Evolutionary conservation across 2,888 invertebrate species (phyloP).

Genomic region (Corbicula japonica): DNA sequence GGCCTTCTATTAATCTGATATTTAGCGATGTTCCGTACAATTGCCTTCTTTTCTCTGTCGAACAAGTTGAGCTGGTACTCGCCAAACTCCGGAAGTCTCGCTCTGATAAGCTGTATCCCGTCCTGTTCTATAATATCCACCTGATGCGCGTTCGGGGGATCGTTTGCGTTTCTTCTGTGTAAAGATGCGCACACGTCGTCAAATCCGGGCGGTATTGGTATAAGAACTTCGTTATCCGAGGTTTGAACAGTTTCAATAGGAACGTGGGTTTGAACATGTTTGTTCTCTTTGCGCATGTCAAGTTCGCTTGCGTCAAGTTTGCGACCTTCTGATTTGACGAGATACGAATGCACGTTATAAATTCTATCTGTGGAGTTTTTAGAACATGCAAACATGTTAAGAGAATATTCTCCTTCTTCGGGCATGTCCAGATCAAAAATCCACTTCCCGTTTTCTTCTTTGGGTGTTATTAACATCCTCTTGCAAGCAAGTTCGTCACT

Average conservation of each 20-base stretch:
- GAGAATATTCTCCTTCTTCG: conserved; percentile 81
- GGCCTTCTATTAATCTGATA: conserved; percentile 81
- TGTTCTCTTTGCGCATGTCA: conserved; percentile 61
- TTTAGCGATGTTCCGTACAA: conserved; percentile 77
- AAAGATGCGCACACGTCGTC: conserved; percentile 78
- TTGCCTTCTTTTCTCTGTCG: conserved; percentile 69
- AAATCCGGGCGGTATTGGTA: conserved; percentile 77
- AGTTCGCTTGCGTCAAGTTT: conserved; percentile 59
- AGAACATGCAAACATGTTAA: conserved; percentile 81
- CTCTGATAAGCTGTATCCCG: conserved; percentile 74
- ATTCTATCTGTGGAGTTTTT: conserved; percentile 74
- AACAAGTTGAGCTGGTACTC: conserved; percentile 83
- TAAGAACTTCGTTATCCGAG: conserved; percentile 79
- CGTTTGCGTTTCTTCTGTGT: conserved; percentile 80
- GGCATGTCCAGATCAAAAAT: conserved; percentile 82
- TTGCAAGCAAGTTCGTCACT: conserved; percentile 74
- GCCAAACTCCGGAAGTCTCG: conserved; percentile 80
- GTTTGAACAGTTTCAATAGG: conserved; percentile 80
- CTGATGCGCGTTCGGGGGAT: conserved; percentile 72
- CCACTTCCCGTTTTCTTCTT: conserved; percentile 75
- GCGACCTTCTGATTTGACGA: conserved; percentile 78
- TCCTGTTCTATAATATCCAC: conserved; percentile 75
- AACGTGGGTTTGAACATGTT: conserved; percentile 67
- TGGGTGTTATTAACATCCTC: conserved; percentile 71
- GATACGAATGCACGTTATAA: conserved; percentile 80